Evolutionary conservation across 1,140 invertebrate genomes (phyloP), one percentile per base, ranked within the genome.

Genomic region (Archivesica marissinica): DNA sequence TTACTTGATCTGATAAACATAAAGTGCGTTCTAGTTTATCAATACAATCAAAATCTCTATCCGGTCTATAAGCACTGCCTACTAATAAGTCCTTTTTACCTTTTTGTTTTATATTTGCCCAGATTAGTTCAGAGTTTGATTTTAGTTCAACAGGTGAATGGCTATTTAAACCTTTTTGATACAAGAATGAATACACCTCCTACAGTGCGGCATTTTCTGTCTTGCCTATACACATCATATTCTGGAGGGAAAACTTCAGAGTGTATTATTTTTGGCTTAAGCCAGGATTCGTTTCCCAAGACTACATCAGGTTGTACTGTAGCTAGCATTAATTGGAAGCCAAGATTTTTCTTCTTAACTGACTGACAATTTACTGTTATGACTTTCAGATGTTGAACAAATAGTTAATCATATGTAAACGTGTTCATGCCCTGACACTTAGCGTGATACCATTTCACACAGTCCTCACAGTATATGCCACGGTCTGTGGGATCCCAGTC

Each of bases 61-160:
- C 66, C 11, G 66, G 66, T 9, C 66, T 38, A 25, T 70, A 70
- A 15, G 66, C 66, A 70, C 66, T 70, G 44, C 66, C 39, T 2
- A 41, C 35, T 41, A 39, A 38, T 23, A 39, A 38, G 23, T 44
- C 39, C 44, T 38, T 70, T 41, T 44, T 70, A 44, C n/a, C n/a
- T n/a, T n/a, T n/a, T 70, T 70, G 66, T 25, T 70, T 70, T 23
- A 70, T 33, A 44, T 38, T 70, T 11, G 44, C 66, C 66, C 66
- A 70, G 4, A 70, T 23, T 44, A 70, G 28, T 41, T 70, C 66
- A 15, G 66, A 70, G 33, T 38, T 25, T 4, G 66, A 70, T 11
- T 70, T 70, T 41, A 70, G 39, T 30, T 44, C 39, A n/a, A 38
- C 35, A n/a, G 33, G 20, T 9, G n/a, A 54, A n/a, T 54, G 50